Evolutionary conservation across 2,888 invertebrate species (phyloP), one percentile per base, ranked within the genome.

Genomic region (Strigamia transsilvanica): DNA sequence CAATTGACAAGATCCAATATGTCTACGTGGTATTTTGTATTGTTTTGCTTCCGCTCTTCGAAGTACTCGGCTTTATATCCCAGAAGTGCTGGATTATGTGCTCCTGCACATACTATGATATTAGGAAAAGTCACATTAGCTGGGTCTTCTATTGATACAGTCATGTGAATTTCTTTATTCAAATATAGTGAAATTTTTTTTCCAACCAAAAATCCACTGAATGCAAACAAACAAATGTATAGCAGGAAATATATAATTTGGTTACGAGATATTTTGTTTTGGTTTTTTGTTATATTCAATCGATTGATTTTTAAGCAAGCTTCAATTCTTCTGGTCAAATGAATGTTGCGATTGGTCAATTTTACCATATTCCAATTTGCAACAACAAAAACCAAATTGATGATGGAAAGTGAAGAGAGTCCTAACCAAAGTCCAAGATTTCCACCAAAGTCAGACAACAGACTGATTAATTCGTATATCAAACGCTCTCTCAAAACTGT

Each of bases 361-460:
- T 46, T 46, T 2, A 2, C 12, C 15, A 46, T 10, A 13, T 12
- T 6, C 46, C 4, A 10, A 13, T 15, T 4, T 13, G 2, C 46
- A 15, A 46, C 12, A 3, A 13, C 12, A 46, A 46, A 15, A 15
- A 10, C 15, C 46, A 15, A 46, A 10, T 61, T 21, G 10, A 61
- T 18, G 61, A 61, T 3, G 9, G 61, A 61, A 5, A 61, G 61
- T 61, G 18, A 61, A 61, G 18, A 61, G n/a, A 61, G 23, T 18
- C 61, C 61, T 23, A 61, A 61, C 61, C 61, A 61, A 2, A 61
- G 61, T 6, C 51, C 51, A n/a, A 51, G 51, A n/a, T 51, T 51
- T n/a, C 51, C 51, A 6, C 51, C 51, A 9, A 61, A 61, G 23
- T 61, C 61, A 18, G 18, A 2, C 61, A 61, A 2, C 1, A 61